Conservation (phyloP, 2,113 vertebrate species). For the Oncorhynchus gorbuscha region DNA sequence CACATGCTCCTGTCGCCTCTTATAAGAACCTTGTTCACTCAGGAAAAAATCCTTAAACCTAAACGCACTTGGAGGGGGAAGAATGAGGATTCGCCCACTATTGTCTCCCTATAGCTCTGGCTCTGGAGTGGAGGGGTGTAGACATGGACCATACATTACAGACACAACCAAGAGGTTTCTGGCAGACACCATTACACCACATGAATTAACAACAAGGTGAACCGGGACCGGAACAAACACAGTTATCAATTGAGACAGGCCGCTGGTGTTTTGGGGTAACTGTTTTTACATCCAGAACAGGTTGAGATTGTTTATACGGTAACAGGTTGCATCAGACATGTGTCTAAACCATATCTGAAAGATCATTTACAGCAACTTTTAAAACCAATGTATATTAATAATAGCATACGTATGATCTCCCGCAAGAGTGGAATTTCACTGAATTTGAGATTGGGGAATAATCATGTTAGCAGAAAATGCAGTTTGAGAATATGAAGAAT, state of each 20-base stretch:
- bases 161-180: too few species aligned
- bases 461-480: too few species aligned
- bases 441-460: too few species aligned
- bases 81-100: not conserved
- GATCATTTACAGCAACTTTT: not conserved
- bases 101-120: not conserved
- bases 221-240: too few species aligned
- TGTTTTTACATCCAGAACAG: not conserved
- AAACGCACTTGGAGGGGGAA: slow-evolving; percentile 52
- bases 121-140: not conserved
- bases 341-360: not conserved
- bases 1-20: slow-evolving; percentile 63
- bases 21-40: slow-evolving; percentile 70
- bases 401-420: not conserved
- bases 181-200: too few species aligned
- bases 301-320: not conserved
- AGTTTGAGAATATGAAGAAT: too few species aligned
- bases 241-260: not conserved
- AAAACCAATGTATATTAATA: not conserved
- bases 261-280: not conserved
- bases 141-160: too few species aligned
- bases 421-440: too few species aligned
- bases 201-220: too few species aligned
- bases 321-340: not conserved
- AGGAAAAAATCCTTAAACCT: slow-evolving; percentile 61